These are phyloP conservation scores for Arctocebus calabarensis DNA, from an alignment of 2,797 vertebrate species.

Conservation along the genomic window DNA sequence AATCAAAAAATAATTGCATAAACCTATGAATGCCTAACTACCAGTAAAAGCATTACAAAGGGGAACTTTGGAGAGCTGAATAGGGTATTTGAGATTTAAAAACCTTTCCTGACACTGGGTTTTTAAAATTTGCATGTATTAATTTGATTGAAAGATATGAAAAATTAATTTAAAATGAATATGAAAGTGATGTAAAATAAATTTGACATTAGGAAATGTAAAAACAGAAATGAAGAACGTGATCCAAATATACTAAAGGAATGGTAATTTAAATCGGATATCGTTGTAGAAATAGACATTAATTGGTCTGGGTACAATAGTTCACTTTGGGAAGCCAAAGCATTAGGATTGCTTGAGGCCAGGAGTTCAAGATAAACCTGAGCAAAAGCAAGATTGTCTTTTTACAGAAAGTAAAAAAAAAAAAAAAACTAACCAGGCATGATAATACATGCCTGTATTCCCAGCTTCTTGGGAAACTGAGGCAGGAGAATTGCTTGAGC, in stretches of 20 bases:
- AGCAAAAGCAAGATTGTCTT: too few relatives aligned
- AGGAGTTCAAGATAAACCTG: too few relatives aligned
- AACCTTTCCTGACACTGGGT: background rate
- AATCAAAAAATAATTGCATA: background rate
- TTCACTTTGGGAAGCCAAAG: background rate
- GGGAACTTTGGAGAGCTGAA: background rate
- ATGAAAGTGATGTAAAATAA: background rate
- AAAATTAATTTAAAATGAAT: constrained; percentile 20
- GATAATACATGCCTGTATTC: too few relatives aligned
- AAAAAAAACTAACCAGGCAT: too few relatives aligned
- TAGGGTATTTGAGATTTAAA: background rate
- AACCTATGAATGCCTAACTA: background rate
- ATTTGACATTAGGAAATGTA: background rate
- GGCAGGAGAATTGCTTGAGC: too few relatives aligned
- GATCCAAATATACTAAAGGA: background rate
- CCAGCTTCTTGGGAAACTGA: too few relatives aligned
- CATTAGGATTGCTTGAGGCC: too few relatives aligned
- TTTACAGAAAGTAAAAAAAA: too few relatives aligned
- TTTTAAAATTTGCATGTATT: background rate
- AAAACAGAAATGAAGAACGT: background rate
- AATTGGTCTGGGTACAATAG: background rate
- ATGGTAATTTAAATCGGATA: background rate
- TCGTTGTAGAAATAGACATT: background rate
- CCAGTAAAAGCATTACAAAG: background rate
- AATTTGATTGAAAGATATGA: background rate